A percentile compares a stretch with the other conserved stretches of the same genome.
Conservation (phyloP, 2,797 vertebrate genomes). For the Myiothlypis chrysogaster region DNA sequence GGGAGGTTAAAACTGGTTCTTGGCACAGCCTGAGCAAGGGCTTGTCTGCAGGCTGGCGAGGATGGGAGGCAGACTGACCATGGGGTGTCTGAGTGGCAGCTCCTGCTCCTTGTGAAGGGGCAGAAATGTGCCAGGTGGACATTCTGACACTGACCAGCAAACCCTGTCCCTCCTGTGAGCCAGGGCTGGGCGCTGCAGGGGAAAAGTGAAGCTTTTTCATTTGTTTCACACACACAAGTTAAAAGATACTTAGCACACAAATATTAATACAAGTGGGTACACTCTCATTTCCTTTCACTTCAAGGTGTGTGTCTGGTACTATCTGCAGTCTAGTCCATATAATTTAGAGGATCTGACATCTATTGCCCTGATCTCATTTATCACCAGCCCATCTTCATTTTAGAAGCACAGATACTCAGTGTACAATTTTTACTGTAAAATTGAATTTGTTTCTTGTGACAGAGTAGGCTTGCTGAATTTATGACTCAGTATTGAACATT, state of each 20-base stretch:
- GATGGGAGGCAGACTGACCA: neutral
- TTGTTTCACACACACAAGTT: neutral
- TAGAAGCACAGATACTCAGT: neutral
- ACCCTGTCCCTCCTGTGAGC: neutral
- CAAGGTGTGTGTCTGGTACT: neutral
- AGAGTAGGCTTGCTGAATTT: conserved; percentile 35
- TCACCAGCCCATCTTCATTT: conserved; percentile 33
- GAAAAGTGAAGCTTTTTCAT: neutral
- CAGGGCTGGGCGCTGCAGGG: accelerated
- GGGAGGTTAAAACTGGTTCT: neutral
- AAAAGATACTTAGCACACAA: neutral
- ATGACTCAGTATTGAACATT: conserved; percentile 28
- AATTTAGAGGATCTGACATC: conserved; percentile 22
- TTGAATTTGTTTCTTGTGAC: conserved; percentile 47
- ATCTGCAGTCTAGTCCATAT: neutral
- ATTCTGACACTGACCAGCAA: neutral
- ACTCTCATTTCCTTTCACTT: neutral
- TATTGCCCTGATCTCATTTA: conserved; percentile 22
- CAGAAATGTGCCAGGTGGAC: neutral
- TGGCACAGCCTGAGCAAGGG: neutral
- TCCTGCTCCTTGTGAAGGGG: neutral
- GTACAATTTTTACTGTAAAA: conserved; percentile 53
- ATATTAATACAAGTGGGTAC: neutral
- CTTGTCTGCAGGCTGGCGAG: neutral
- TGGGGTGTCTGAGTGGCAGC: neutral